Conservation (phyloP, 2,113 vertebrate species). For the Alectura lathami region DNA sequence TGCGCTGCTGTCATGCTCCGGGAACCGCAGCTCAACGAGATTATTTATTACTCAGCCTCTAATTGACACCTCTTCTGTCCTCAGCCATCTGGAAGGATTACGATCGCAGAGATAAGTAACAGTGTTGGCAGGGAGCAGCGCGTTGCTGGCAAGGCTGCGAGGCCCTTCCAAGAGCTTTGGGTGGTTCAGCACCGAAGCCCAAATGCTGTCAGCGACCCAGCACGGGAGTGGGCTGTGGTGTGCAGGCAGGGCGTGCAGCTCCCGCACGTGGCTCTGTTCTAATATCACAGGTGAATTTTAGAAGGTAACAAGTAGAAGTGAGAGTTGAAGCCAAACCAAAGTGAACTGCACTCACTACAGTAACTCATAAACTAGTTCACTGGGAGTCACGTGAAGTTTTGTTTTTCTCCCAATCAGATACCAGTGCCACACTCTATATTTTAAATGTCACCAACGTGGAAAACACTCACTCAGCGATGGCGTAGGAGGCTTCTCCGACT, state of each 20-base stretch:
- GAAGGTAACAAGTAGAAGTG: background rate
- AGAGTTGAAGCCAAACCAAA: background rate
- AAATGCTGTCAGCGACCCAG: rapidly evolving
- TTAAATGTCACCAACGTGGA: background rate
- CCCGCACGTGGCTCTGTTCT: background rate
- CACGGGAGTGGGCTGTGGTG: too few species aligned
- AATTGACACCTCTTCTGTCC: background rate
- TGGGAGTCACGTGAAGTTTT: background rate
- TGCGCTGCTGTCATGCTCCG: background rate
- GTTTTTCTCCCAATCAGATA: background rate
- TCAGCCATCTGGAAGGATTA: background rate
- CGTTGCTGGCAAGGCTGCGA: background rate
- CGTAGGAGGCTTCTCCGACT: slow-evolving; percentile 66
- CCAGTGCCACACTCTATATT: background rate
- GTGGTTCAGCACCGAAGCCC: background rate
- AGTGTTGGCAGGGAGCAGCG: background rate
- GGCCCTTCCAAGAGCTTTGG: rapidly evolving
- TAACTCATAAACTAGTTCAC: background rate
- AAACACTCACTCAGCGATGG: slow-evolving; percentile 76
- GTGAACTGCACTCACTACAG: background rate
- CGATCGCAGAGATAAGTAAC: rapidly evolving
- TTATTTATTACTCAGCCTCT: background rate
- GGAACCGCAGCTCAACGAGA: rapidly evolving
- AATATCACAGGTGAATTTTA: background rate
- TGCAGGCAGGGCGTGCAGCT: too few species aligned